These are phyloP conservation scores for Anthrax anthrax DNA, from an alignment of 2,888 invertebrate genomes.

Conservation along the genomic window DNA sequence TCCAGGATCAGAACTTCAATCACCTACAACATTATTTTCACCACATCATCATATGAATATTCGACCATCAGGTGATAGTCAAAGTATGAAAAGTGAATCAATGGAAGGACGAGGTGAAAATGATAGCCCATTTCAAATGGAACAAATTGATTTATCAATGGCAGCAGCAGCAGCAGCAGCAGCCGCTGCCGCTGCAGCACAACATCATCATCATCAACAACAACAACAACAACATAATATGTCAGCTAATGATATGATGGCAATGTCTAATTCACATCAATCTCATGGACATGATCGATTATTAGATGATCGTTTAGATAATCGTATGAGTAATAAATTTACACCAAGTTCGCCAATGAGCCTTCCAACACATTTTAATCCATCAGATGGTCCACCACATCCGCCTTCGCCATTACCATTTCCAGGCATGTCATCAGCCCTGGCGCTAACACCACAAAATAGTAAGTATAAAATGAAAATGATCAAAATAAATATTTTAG, in stretches of 20 bases:
- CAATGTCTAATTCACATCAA: slow-evolving; percentile 19
- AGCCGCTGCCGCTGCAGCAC: slow-evolving; percentile 32
- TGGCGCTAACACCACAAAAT: slow-evolving; percentile 71
- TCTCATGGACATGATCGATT: slow-evolving; percentile 28
- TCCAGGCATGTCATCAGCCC: slow-evolving; percentile 58
- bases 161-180: slow-evolving; percentile 34
- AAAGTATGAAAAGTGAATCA: slow-evolving; percentile 28
- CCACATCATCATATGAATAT: slow-evolving; percentile 13
- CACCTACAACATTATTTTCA: slow-evolving; percentile 11
- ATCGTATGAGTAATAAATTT: slow-evolving; percentile 31
- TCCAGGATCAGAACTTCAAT: slow-evolving; percentile 13
- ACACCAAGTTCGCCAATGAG: slow-evolving; percentile 34
- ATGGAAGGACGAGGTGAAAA: slow-evolving; percentile 15
- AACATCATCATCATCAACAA: slow-evolving; percentile 26
- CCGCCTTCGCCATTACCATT: slow-evolving; percentile 51
- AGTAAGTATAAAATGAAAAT: slow-evolving; percentile 55
- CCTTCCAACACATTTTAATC: slow-evolving; percentile 31
- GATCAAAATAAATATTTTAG: too few species aligned
- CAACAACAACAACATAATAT: slow-evolving; percentile 22
- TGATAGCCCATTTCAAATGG: slow-evolving; percentile 31
- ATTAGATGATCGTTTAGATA: slow-evolving; percentile 27
- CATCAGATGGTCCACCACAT: slow-evolving; percentile 36
- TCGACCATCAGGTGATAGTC: slow-evolving; percentile 4
- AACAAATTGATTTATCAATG: slow-evolving; percentile 33
- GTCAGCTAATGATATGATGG: slow-evolving; percentile 21